Percentiles rank a stretch among this genome's conserved stretches.
Conservation (phyloP, 92 coral and sea anemone genomes). For the Nematostella vectensis region DNA sequence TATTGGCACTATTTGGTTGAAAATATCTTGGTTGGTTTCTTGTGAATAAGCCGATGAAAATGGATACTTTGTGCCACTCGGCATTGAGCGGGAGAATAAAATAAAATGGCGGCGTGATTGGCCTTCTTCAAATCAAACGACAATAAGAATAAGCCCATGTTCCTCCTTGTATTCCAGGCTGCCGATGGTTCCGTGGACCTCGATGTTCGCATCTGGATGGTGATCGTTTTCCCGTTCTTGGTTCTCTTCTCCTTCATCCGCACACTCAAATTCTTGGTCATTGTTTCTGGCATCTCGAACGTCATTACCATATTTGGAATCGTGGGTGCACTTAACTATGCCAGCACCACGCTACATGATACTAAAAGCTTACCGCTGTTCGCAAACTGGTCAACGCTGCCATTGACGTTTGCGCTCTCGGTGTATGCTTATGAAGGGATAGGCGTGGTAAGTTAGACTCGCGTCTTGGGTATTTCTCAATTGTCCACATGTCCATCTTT, state of each 20-base stretch:
- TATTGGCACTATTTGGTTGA: too few species aligned
- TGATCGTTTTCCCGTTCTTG: slow-evolving; percentile 54
- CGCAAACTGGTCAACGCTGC: slow-evolving; percentile 52
- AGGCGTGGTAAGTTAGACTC: slow-evolving; percentile 57
- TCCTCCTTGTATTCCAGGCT: too few species aligned
- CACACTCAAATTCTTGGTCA: slow-evolving; percentile 61
- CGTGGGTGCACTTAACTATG: slow-evolving; percentile 49
- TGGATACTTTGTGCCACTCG: too few species aligned
- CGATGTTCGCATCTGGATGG: slow-evolving; percentile 60
- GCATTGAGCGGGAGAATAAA: too few species aligned
- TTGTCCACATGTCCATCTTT: too few species aligned
- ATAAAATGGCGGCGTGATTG: too few species aligned
- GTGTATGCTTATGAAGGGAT: slow-evolving; percentile 86
- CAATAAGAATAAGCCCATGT: too few species aligned
- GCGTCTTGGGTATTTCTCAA: too few species aligned
- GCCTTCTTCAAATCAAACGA: too few species aligned
- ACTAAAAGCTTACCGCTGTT: slow-evolving; percentile 50
- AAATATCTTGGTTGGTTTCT: too few species aligned
- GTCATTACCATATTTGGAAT: slow-evolving; percentile 44
- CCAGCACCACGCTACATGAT: slow-evolving; percentile 42
- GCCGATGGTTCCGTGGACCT: too few species aligned
- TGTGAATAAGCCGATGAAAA: too few species aligned
- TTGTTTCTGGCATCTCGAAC: slow-evolving; percentile 61
- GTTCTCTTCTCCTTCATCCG: slow-evolving; percentile 66
- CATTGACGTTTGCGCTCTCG: slow-evolving; percentile 59